These are phyloP conservation scores for Spheniscus mendiculus DNA, from an alignment of 2,113 vertebrate genomes.

Conservation along the genomic window DNA sequence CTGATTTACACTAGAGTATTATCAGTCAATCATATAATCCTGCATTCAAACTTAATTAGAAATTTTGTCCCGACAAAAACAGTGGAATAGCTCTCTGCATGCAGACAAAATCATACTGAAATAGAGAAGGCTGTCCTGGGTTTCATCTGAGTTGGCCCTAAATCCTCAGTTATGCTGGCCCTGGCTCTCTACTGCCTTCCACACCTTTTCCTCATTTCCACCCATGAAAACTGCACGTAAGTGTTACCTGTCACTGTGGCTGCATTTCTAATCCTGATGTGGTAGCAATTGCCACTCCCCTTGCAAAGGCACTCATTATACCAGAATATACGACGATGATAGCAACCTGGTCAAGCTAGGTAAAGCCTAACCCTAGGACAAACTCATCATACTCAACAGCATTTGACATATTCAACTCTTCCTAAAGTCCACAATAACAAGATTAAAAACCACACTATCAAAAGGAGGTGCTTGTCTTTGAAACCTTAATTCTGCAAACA, in stretches of 20 bases:
- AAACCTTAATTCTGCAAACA: not conserved
- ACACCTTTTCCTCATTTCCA: not conserved
- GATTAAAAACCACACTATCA: not conserved
- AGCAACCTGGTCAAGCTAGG: not conserved
- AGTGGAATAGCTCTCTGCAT: not conserved
- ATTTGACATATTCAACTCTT: not conserved
- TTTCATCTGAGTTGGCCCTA: not conserved
- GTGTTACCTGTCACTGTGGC: not conserved
- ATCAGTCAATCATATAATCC: not conserved
- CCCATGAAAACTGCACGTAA: not conserved
- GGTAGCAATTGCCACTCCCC: not conserved
- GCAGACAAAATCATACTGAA: not conserved
- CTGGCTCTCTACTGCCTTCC: not conserved
- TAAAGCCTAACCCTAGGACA: not conserved
- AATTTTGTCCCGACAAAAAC: not conserved
- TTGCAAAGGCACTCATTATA: not conserved
- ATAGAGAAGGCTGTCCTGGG: not conserved
- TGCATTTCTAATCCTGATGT: not conserved
- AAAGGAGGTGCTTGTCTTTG: not conserved
- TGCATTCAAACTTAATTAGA: not conserved
- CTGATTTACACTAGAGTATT: not conserved
- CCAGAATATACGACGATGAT: fast-evolving
- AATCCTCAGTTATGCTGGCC: not conserved
- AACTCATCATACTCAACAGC: not conserved
- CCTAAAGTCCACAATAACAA: not conserved